Base-by-base conservation (phyloP, 2,888 invertebrate genomes). In the Sinhomidia bicolor region DNA sequence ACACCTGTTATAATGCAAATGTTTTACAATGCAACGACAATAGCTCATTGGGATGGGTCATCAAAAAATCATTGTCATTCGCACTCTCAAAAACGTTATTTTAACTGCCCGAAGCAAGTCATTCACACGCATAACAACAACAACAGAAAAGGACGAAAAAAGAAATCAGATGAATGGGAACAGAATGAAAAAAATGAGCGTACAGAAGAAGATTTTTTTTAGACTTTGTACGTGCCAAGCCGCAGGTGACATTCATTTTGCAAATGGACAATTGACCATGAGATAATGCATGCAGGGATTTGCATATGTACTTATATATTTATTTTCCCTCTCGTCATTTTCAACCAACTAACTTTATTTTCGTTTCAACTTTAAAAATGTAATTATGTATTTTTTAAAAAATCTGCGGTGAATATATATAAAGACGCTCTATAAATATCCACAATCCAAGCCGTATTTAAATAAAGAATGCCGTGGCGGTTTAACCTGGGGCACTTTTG, bases 161-260 rank as follows among this genome's bases (percentile, higher is more conserved):
- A 79, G 57, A 79, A 79, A 79, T 79, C 79, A 79, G 79, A 60
- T 57, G 60, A 60, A 54, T 76, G 54, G 54, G 26, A 26, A 76
- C 76, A 76, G 51, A 76, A 17, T 51, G 26, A 51, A 60, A 76
- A 54, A 32, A 44, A 41, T 62, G 10, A 26, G 32, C 51, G 3
- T 51, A 17, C 10, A 26, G 47, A 36, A 7, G 14, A 36, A 60
- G 41, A 79, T 29, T 12, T 20, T n/a, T n/a, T n/a, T n/a, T n/a
- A 54, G 20, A 54, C 54, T 60, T 80, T 81, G 65, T 71, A 82
- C 51, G 82, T 54, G 68, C 54, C 54, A 84, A 74, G 74, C 83
- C 83, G 83, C 83, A 84, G 74, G 83, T 84, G 83, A 84, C 83
- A 84, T 60, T 81, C 81, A 47, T 65, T 81, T 81, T 62, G 26